Base-by-base conservation (phyloP, 2,888 invertebrate species). In the Agriopis leucophaearia region DNA sequence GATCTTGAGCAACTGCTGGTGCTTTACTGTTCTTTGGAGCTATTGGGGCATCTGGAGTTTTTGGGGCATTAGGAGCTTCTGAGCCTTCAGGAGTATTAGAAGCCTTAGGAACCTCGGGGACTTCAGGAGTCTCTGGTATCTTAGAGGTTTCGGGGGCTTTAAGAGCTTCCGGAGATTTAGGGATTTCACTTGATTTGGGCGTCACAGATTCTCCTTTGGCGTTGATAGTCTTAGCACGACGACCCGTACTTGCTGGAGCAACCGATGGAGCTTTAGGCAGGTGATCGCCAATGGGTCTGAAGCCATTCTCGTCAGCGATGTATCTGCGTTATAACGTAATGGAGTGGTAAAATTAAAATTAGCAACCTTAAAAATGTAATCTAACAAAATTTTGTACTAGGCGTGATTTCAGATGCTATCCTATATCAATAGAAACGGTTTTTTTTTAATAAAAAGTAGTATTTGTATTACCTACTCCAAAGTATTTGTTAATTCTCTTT, bases 221-320 rank as follows among this genome's bases (percentile, higher is more conserved):
- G 10, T 86, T 82, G 12, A 70, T 83, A 57, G 80, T 73, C 74
- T 89, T 90, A 42, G 60, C 62, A 27, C 35, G 70, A 16, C 64
- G 63, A 13, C 47, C 66, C 45, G 61, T 13, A 52, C 40, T 66
- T 9, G 50, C 40, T 48, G 67, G 42, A 3, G 35, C 52, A 13
- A 61, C 81, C 38, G 66, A 78, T 27, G 82, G 74, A 44, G 72
- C 44, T 65, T 70, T 76, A 71, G 70, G 40, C 66, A 69, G 61
- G 74, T 79, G 96, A 75, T 95, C 95, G 13, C 96, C 96, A 71
- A 95, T 89, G 0, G 96, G 96, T 78, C 95, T 95, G 87, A 96
- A 96, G 36, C 96, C 96, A 80, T 96, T 96, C 85, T 96, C 96
- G 81, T 96, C 96, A 71, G 96, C 96, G 61, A 95, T 94, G 77